Conservation (phyloP, 2,113 vertebrate genomes). For the Physeter macrocephalus region DNA sequence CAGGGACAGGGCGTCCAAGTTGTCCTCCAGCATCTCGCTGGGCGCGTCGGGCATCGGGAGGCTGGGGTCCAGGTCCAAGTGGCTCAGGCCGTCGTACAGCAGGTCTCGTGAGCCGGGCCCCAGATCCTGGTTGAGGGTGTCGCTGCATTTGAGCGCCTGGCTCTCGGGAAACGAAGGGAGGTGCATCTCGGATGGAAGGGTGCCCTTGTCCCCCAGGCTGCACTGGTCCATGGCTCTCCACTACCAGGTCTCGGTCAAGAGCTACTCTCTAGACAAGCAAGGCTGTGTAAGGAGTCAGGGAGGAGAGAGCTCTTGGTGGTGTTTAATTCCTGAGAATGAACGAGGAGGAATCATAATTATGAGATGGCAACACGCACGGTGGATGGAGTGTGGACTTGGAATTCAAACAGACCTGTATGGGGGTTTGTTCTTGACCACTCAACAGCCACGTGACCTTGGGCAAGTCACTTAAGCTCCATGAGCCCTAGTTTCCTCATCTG, state of each 20-base stretch:
- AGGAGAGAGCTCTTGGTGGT: background rate
- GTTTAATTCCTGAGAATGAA: constrained; percentile 35
- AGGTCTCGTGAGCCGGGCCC: constrained; percentile 54
- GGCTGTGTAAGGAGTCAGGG: background rate
- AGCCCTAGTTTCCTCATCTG: background rate
- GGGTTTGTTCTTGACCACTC: background rate
- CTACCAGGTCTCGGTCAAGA: background rate
- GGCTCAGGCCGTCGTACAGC: constrained; percentile 54
- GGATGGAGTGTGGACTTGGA: background rate
- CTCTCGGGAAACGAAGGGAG: constrained; percentile 62
- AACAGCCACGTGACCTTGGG: background rate
- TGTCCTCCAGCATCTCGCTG: constrained; percentile 56
- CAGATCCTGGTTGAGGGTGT: constrained; percentile 60
- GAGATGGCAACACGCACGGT: accelerated
- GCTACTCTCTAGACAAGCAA: background rate
- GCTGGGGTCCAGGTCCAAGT: constrained; percentile 53
- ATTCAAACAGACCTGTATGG: background rate
- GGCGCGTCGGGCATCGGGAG: background rate
- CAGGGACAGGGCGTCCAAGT: constrained; percentile 42
- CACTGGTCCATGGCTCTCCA: constrained; percentile 70
- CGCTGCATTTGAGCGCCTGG: constrained; percentile 53
- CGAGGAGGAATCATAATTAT: background rate
- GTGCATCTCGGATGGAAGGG: constrained; percentile 60
- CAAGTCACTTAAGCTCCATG: background rate
- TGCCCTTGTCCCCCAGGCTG: constrained; percentile 36